A percentile compares a stretch with the other conserved stretches of the same genome.
Conservation (phyloP, 2,888 invertebrate genomes). For the Parapristionchus giblindavisi region DNA sequence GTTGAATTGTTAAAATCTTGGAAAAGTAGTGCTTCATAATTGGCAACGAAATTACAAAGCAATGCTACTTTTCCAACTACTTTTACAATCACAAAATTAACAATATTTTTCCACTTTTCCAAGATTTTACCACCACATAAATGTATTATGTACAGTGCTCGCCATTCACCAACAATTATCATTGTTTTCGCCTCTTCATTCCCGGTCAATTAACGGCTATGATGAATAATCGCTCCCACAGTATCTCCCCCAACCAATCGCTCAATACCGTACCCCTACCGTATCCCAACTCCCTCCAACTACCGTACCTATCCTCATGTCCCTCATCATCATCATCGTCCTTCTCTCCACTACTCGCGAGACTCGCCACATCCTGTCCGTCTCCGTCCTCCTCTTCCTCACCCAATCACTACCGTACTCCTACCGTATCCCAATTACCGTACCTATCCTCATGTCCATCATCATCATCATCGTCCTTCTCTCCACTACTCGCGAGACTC, state of each 20-base stretch:
- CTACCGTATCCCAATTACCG: neutral
- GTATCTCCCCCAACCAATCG: neutral
- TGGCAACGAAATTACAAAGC: too few species aligned
- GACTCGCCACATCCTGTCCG: neutral
- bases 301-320: constrained; percentile 37
- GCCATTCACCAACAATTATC: neutral
- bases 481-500: constrained; percentile 41
- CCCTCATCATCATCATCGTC: constrained; percentile 40
- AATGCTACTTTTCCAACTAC: too few species aligned
- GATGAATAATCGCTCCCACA: too few species aligned
- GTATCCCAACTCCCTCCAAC: too few species aligned
- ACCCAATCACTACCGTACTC: neutral
- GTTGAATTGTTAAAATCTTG: too few species aligned
- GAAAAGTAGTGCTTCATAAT: too few species aligned
- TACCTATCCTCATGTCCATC: constrained; percentile 39
- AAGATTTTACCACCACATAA: too few species aligned
- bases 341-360: constrained; percentile 41
- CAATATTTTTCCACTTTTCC: too few species aligned
- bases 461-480: constrained; percentile 37
- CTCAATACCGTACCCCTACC: neutral
- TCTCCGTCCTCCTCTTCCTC: neutral
- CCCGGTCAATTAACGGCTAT: too few species aligned
- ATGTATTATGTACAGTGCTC: too few species aligned
- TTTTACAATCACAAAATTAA: too few species aligned
- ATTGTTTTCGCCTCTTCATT: neutral